Conservation (phyloP, 1,140 invertebrate genomes). For the Latrodectus geometricus region DNA sequence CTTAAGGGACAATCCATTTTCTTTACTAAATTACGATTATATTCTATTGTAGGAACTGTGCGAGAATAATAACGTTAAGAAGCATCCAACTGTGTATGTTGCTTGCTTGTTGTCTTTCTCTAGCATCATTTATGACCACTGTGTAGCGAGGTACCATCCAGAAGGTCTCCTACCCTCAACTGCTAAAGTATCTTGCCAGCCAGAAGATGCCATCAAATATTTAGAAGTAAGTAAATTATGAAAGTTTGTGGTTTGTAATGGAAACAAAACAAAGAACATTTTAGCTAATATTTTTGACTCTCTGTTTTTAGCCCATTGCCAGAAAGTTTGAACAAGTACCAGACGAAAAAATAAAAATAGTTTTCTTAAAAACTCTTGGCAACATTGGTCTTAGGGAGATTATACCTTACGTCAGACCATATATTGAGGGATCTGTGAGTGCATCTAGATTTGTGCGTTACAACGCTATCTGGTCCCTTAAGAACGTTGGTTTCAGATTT, state of each 20-base stretch:
- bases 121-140: slow-evolving; percentile 47
- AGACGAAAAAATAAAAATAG: slow-evolving; percentile 30
- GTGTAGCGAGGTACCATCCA: slow-evolving; percentile 35
- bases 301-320: slow-evolving; percentile 39
- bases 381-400: slow-evolving; percentile 51
- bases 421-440: slow-evolving; percentile 23
- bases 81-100: neutral
- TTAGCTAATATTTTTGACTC: neutral
- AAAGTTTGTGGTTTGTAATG: neutral
- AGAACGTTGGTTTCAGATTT: slow-evolving; percentile 31
- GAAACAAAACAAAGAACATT: neutral
- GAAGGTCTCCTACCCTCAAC: neutral
- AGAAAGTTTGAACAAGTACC: slow-evolving; percentile 12
- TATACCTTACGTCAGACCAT: slow-evolving; percentile 33
- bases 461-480: slow-evolving; percentile 44
- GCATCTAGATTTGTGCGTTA: neutral
- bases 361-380: slow-evolving; percentile 39
- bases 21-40: neutral
- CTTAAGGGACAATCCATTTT: too few species aligned
- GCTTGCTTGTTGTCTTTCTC: slow-evolving; percentile 23
- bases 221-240: slow-evolving; percentile 39
- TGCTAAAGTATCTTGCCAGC: neutral
- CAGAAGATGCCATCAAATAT: slow-evolving; percentile 46
- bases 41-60: slow-evolving; percentile 43
- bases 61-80: slow-evolving; percentile 26